These are phyloP conservation scores for Andinoacara biseriatus DNA, from an alignment of 2,113 vertebrate genomes.

Conservation along the genomic window DNA sequence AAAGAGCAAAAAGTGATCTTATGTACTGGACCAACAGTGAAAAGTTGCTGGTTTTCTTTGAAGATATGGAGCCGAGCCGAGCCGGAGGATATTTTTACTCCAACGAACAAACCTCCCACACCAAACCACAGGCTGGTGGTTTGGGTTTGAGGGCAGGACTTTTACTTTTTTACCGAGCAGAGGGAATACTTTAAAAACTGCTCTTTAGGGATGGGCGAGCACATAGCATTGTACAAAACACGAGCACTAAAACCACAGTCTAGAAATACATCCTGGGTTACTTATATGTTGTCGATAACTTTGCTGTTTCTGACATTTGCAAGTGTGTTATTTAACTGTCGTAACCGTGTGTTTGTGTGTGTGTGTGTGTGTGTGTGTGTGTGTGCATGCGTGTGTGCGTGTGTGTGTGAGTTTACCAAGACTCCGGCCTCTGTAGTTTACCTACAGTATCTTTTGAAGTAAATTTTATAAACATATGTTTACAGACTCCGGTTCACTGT, in stretches of 20 bases:
- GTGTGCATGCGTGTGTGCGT: background rate
- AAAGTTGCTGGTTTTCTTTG: background rate
- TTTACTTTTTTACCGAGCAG: slow-evolving; percentile 28
- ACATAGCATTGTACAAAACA: slow-evolving; percentile 44
- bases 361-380: background rate
- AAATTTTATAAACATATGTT: slow-evolving; percentile 47
- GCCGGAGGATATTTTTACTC: slow-evolving; percentile 72
- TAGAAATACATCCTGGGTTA: slow-evolving; percentile 49
- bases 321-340: slow-evolving; percentile 49
- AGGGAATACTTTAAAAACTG: slow-evolving; percentile 31
- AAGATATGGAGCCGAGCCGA: background rate
- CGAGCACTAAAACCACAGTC: slow-evolving; percentile 56
- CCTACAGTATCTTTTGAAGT: slow-evolving; percentile 74
- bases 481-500: slow-evolving; percentile 73
- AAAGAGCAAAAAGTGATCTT: background rate
- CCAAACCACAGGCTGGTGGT: slow-evolving; percentile 67
- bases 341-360: background rate
- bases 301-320: slow-evolving; percentile 26
- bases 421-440: slow-evolving; percentile 75
- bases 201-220: slow-evolving; percentile 42
- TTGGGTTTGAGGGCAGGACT: slow-evolving; percentile 39
- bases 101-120: slow-evolving; percentile 49
- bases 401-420: slow-evolving; percentile 10
- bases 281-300: background rate
- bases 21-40: background rate